A percentile compares a stretch with the other conserved stretches of the same genome.
These are phyloP conservation scores for Merops nubicus DNA, from an alignment of 2,113 vertebrate genomes.

Conservation along the genomic window DNA sequence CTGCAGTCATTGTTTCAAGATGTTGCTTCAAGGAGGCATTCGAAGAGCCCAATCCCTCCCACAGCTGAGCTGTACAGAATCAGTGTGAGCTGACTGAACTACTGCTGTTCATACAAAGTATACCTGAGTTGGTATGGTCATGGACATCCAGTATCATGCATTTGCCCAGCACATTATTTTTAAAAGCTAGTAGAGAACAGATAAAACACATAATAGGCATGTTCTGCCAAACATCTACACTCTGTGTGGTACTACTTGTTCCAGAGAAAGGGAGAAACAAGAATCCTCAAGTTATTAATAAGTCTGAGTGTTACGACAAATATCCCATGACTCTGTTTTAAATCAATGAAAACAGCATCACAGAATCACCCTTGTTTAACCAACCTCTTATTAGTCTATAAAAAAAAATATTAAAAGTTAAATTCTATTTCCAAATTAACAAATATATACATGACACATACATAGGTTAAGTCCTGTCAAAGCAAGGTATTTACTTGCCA, in stretches of 20 bases:
- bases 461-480: background rate
- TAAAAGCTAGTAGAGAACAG: background rate
- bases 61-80: background rate
- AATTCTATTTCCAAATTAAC: background rate
- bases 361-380: background rate
- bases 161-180: background rate
- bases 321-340: background rate
- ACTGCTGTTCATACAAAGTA: background rate
- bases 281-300: background rate
- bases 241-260: background rate
- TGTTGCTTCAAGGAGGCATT: background rate
- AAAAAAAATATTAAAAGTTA: background rate
- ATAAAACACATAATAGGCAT: background rate
- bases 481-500: background rate
- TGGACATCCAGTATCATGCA: rapidly evolving
- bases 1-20: background rate
- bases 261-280: background rate
- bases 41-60: background rate
- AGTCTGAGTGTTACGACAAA: background rate
- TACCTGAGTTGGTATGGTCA: background rate
- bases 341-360: background rate
- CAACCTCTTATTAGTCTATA: background rate
- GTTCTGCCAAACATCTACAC: background rate
- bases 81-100: background rate
- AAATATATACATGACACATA: background rate